Evolutionary conservation across 2,113 vertebrate genomes (phyloP), one percentile per base, ranked within the genome.

Genomic region (Sardina pilchardus): DNA sequence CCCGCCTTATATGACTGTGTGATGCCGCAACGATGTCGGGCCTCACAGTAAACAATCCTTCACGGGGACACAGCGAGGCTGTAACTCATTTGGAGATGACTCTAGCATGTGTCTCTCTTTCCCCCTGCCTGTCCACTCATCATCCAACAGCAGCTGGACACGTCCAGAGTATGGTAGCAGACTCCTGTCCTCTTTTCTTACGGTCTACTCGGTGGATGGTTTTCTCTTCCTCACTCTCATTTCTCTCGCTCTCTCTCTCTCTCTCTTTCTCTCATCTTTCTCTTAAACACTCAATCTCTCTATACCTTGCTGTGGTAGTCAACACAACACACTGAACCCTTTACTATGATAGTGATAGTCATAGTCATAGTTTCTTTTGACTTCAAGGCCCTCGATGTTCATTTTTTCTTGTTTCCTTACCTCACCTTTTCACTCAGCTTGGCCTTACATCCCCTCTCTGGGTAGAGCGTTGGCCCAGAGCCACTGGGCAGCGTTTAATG

Each of bases 11-110:
- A 83, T 47, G 53, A 87, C n/a, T 85, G 89, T 92, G 92, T 88
- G 92, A 92, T 91, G 91, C 92, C 89, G 87, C 88, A 89, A 34
- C 56, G n/a, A 16, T 43, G n/a, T 90, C 86, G 88, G 89, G 90
- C 82, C 48, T 78, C 71, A 14, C 16, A 36, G 71, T 78, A 78
- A 78, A 78, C 71, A 78, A 36, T 78, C 71, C 71, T 39, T 78
- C 71, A 78, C 1, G 14, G 71, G 71, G 89, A 91, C 86, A 81
- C 44, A 82, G 88, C 89, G 87, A 91, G 85, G 71, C 87, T 71
- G 36, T 86, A 84, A 88, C 63, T 89, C 53, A 85, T 36, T 81
- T 59, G 81, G 82, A 82, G 84, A 87, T 84, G 80, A 84, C 39
- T 90, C 71, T 85, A 87, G 84, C 87, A 86, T 89, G 82, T 84